Evolutionary conservation across 2,797 vertebrate species (phyloP).

Genomic region (Pseudocheirus occidentalis): DNA sequence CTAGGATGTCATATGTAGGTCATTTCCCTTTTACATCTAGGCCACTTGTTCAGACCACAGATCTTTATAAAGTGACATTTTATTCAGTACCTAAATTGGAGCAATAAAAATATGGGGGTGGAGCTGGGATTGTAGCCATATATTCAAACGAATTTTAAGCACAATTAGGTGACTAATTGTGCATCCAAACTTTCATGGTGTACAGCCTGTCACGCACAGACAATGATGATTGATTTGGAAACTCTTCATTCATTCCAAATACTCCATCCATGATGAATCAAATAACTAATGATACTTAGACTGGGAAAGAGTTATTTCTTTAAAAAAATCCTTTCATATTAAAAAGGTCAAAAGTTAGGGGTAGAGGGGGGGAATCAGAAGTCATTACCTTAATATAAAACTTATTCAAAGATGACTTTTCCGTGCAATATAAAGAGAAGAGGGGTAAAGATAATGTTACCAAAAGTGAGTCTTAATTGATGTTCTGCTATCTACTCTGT

Average conservation of each 20-base stretch:
- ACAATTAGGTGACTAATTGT: constrained; percentile 76
- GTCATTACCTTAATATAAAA: neutral
- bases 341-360: constrained; percentile 26
- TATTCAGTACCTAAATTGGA: constrained; percentile 33
- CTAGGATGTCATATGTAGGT: neutral
- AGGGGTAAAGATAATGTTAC: neutral
- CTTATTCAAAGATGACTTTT: neutral
- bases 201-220: constrained; percentile 59
- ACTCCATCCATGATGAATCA: constrained; percentile 50
- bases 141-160: constrained; percentile 71
- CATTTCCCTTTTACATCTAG: neutral
- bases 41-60: neutral
- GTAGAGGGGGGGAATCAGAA: neutral
- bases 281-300: constrained; percentile 5
- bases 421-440: neutral
- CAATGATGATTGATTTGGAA: constrained; percentile 74
- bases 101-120: constrained; percentile 65
- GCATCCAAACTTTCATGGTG: constrained; percentile 63
- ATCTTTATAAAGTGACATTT: neutral
- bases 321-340: neutral
- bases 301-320: constrained; percentile 38
- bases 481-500: neutral
- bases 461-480: neutral
- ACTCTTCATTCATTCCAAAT: constrained; percentile 39
- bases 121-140: constrained; percentile 43